A percentile compares a stretch with the other conserved stretches of the same genome.
These are phyloP conservation scores for Cydia fagiglandana DNA, from an alignment of 1,140 invertebrate genomes.

Conservation along the genomic window DNA sequence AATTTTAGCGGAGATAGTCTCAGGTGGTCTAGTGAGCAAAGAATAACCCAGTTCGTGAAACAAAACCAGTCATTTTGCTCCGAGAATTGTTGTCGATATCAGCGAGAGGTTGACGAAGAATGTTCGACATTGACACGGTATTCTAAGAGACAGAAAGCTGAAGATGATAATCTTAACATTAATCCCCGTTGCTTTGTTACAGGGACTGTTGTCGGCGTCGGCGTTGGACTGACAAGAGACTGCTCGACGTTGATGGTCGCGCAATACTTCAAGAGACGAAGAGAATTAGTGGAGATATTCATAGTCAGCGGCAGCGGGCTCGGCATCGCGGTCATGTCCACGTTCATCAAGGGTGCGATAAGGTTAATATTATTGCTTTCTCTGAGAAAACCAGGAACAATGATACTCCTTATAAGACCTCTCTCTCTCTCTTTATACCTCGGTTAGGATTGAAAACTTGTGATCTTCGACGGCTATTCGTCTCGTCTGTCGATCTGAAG, in stretches of 20 bases:
- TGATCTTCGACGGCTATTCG: too few relatives aligned
- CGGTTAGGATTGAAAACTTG: too few relatives aligned
- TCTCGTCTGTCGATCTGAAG: too few relatives aligned
- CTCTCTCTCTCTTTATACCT: too few relatives aligned
- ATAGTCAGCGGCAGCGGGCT: slow-evolving; percentile 91
- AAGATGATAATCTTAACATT: neutral
- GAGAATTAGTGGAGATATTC: slow-evolving; percentile 93
- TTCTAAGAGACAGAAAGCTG: neutral
- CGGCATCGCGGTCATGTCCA: slow-evolving; percentile 91
- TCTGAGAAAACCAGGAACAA: too few relatives aligned
- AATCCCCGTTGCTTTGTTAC: neutral
- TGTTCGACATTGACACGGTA: slow-evolving; percentile 92
- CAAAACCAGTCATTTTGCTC: neutral
- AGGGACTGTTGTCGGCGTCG: slow-evolving; percentile 86
- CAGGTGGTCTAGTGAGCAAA: too few relatives aligned
- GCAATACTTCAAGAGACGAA: slow-evolving; percentile 91
- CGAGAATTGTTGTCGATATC: slow-evolving; percentile 84
- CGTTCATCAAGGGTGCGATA: slow-evolving; percentile 88
- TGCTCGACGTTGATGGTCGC: slow-evolving; percentile 94
- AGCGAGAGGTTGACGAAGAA: slow-evolving; percentile 91
- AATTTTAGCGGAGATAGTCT: too few relatives aligned
- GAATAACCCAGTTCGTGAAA: too few relatives aligned
- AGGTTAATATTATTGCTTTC: slow-evolving; percentile 79
- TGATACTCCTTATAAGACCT: too few relatives aligned
- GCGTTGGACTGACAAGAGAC: slow-evolving; percentile 90